A percentile compares a stretch with the other conserved stretches of the same genome.
Evolutionary conservation across 2,113 vertebrate species (phyloP).

Genomic region (Thamnaconus septentrionalis): DNA sequence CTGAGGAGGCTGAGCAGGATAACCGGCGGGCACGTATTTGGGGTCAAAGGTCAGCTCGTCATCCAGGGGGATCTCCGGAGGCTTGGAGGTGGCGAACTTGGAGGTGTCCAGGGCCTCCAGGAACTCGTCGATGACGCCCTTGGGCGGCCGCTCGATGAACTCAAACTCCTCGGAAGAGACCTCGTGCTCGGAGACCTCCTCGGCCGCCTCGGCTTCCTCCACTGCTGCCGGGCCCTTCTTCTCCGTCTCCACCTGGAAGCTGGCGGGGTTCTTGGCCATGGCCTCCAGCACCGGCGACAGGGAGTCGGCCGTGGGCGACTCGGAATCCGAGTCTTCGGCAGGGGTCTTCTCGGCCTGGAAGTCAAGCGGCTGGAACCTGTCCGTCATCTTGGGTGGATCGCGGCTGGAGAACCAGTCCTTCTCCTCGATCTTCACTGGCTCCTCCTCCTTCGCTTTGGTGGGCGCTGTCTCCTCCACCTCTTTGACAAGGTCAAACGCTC

Average conservation of each 20-base stretch:
- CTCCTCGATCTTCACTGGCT: conserved; percentile 54
- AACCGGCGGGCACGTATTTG: conserved; percentile 24
- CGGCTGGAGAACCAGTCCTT: conserved; percentile 70
- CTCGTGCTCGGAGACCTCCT: conserved; percentile 76
- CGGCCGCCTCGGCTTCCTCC: conserved; percentile 65
- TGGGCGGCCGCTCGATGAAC: conserved; percentile 76
- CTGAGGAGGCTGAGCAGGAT: background rate
- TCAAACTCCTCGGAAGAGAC: conserved; percentile 81
- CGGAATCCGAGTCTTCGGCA: conserved; percentile 72
- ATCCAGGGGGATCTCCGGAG: conserved; percentile 63
- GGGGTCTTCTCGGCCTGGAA: conserved; percentile 56
- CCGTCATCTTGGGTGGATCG: conserved; percentile 52
- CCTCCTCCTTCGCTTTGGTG: conserved; percentile 60
- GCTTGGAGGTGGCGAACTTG: conserved; percentile 63
- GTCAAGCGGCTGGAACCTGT: conserved; percentile 65
- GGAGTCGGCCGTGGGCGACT: conserved; percentile 75
- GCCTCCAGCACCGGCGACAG: conserved; percentile 78
- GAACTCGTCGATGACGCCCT: conserved; percentile 76
- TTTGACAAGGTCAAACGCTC: conserved; percentile 91
- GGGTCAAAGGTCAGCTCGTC: conserved; percentile 61
- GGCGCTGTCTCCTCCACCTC: conserved; percentile 78
- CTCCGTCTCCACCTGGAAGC: conserved; percentile 71
- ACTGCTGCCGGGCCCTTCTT: conserved; percentile 49
- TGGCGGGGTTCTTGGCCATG: conserved; percentile 73
- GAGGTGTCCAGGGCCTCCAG: conserved; percentile 75